Evolutionary conservation across 2,797 vertebrate species (phyloP), one percentile per base, ranked within the genome.

Genomic region (Steatocranus sp.): DNA sequence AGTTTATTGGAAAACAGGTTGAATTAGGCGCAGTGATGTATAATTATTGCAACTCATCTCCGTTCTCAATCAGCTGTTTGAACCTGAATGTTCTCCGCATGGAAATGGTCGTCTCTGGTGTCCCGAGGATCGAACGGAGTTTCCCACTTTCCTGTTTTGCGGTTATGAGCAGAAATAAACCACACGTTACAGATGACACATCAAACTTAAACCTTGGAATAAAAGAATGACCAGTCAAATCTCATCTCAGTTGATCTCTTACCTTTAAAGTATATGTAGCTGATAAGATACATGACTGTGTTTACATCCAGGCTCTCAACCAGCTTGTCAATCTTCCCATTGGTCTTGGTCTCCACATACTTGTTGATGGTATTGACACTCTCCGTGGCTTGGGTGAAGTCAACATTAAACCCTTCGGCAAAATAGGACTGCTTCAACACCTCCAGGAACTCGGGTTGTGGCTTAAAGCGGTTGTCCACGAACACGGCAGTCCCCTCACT

Each of bases 191-290:
- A 18, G 15, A 23, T 56, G 9, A 74, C 41, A 46, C 2, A 20
- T 38, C 10, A 79, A 81, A 63, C 5, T 30, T 34, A 14, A 58
- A 80, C 5, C 3, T 51, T 11, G 49, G n/a, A 68, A 30, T 20
- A 2, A 80, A 32, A 68, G 6, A 20, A 11, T 56, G 5, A 66
- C n/a, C 7, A 63, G 38, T 2, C 49, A 73, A 15, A 76, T 48
- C 6, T 76, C 2, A 49, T 53, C 17, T 77, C 2, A 27, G 9
- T 7, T 5, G 5, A 75, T 11, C 5, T 30, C 34, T 96, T 96
- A 99, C 98, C 98, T 80, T 95, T 98, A 87, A 97, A 97, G 92
- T 97, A 97, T 88, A 98, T 95, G 88, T 96, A 97, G 83, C 97
- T 98, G 84, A 97, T 75, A 34, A 99, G 96, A 82, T 97, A 94